A percentile compares a stretch with the other conserved stretches of the same genome.
Evolutionary conservation across 2,113 vertebrate genomes (phyloP).

Genomic region (Platichthys stellatus): DNA sequence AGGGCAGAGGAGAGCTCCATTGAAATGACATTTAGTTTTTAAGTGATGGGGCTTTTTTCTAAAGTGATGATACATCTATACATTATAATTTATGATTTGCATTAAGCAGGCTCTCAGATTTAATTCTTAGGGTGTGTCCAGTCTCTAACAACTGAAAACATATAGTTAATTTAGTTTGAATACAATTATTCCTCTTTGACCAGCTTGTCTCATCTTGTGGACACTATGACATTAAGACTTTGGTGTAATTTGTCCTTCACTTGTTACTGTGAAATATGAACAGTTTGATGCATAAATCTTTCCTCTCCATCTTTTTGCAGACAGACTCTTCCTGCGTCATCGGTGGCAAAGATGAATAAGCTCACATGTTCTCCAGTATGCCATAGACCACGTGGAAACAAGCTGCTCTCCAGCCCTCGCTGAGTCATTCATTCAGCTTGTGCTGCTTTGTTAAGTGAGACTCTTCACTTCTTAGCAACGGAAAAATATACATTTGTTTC

Average conservation of each 20-base stretch:
- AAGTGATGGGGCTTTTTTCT: background rate
- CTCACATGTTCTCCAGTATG: background rate
- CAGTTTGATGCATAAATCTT: background rate
- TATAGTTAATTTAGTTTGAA: constrained; percentile 14
- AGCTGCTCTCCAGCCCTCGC: background rate
- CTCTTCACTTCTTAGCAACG: background rate
- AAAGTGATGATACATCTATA: background rate
- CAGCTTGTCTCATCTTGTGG: constrained; percentile 9
- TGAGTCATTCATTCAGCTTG: background rate
- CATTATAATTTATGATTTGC: background rate
- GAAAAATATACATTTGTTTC: background rate
- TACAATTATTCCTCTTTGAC: constrained; percentile 1
- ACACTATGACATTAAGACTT: background rate
- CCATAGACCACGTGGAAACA: background rate
- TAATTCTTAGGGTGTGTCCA: background rate
- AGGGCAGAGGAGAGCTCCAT: too few species aligned
- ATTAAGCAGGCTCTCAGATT: background rate
- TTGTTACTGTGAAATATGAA: background rate
- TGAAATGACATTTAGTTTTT: background rate
- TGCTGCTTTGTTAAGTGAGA: background rate
- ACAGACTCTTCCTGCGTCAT: background rate
- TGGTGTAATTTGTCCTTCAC: background rate
- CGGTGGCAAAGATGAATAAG: background rate
- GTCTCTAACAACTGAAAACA: background rate
- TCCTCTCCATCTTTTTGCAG: background rate